Evolutionary conservation across 2,113 vertebrate species (phyloP).

Genomic region (Apteryx owenii): DNA sequence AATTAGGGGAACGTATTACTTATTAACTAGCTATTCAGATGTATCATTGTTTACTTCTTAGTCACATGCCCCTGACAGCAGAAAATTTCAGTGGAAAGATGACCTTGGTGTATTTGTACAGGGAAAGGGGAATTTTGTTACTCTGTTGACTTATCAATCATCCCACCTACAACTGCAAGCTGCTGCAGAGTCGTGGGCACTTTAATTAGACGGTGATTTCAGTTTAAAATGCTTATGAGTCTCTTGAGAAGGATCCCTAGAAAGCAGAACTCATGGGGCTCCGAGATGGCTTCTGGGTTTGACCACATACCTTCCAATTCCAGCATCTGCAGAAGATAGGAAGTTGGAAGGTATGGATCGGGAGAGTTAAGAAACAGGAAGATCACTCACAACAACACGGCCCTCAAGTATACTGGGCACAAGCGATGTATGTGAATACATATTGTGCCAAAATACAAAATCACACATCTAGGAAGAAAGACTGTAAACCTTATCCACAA

Average conservation of each 20-base stretch:
- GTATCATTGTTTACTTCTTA: neutral
- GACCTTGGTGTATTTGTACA: neutral
- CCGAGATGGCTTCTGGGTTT: too few relatives aligned
- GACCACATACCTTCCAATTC: too few relatives aligned
- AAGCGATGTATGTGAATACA: too few relatives aligned
- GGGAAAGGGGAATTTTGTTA: neutral
- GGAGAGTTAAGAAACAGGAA: too few relatives aligned
- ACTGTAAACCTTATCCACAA: too few relatives aligned
- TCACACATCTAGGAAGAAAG: too few relatives aligned
- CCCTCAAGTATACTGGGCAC: too few relatives aligned
- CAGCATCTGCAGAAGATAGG: too few relatives aligned
- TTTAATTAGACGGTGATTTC: neutral
- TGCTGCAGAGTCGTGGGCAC: neutral
- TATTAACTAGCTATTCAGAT: neutral
- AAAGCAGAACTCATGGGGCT: neutral
- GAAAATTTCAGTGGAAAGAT: neutral
- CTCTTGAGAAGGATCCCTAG: neutral
- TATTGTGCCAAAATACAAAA: too few relatives aligned
- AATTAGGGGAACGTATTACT: neutral
- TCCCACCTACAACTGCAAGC: neutral
- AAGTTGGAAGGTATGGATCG: too few relatives aligned
- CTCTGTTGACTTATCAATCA: accelerated
- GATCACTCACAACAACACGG: too few relatives aligned
- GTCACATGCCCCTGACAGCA: neutral
- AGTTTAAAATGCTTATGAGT: neutral